These are phyloP conservation scores for Drosophila bipectinata DNA, from an alignment of 1,140 invertebrate species.

Conservation along the genomic window DNA sequence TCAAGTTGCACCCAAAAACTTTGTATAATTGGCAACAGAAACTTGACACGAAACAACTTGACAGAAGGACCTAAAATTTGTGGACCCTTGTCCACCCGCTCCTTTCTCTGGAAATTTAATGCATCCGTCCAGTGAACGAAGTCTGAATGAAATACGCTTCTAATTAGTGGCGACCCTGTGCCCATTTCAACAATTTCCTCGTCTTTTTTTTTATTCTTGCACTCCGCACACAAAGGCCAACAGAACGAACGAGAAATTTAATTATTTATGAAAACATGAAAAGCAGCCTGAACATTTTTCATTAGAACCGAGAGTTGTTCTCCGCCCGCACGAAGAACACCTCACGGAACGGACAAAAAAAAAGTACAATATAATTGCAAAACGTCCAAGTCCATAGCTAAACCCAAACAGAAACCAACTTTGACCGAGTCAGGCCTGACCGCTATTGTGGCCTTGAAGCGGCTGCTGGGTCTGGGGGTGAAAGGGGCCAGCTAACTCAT, in stretches of 20 bases:
- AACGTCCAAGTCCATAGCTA: slow-evolving; percentile 36
- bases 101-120: slow-evolving; percentile 51
- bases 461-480: slow-evolving; percentile 15
- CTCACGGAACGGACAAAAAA: slow-evolving; percentile 14
- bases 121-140: slow-evolving; percentile 48
- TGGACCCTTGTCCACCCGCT: neutral
- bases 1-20: slow-evolving; percentile 23
- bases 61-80: slow-evolving; percentile 6
- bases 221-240: slow-evolving; percentile 25
- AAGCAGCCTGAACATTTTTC: slow-evolving; percentile 64
- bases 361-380: slow-evolving; percentile 74
- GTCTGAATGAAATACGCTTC: slow-evolving; percentile 62
- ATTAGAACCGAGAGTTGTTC: slow-evolving; percentile 61
- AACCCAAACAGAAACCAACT: slow-evolving; percentile 56
- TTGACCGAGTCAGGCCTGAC: slow-evolving; percentile 62
- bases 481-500: slow-evolving; percentile 31
- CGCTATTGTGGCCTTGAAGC: slow-evolving; percentile 71
- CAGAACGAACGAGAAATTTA: slow-evolving; percentile 58
- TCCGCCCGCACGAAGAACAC: slow-evolving; percentile 17
- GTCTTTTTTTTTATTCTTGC: slow-evolving; percentile 23
- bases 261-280: slow-evolving; percentile 80
- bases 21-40: slow-evolving; percentile 66
- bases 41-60: slow-evolving; percentile 55
- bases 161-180: slow-evolving; percentile 73
- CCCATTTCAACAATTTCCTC: slow-evolving; percentile 46